Evolutionary conservation across 2,113 vertebrate species (phyloP).

Genomic region (Siniperca chuatsi): DNA sequence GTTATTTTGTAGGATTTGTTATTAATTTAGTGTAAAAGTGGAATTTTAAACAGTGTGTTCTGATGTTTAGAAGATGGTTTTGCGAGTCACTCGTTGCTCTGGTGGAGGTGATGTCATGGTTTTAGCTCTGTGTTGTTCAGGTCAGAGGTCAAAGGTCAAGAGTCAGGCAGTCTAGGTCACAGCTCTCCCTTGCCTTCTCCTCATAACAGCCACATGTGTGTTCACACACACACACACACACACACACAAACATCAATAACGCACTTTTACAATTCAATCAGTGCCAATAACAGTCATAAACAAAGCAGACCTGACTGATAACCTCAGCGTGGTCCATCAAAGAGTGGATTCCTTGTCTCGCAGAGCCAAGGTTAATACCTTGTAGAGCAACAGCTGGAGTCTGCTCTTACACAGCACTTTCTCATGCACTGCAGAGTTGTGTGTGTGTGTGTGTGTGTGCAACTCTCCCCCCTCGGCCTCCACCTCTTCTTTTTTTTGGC

Average conservation of each 20-base stretch:
- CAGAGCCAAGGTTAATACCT: slow-evolving; percentile 37
- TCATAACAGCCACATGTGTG: slow-evolving; percentile 30
- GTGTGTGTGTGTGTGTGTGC: slow-evolving; percentile 12
- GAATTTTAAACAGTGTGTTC: slow-evolving; percentile 54
- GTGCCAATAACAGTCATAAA: slow-evolving; percentile 31
- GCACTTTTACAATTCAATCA: slow-evolving; percentile 46
- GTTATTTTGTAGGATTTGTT: slow-evolving; percentile 54
- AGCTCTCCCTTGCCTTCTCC: slow-evolving; percentile 5
- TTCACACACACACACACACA: slow-evolving; percentile 1
- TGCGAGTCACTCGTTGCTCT: neutral
- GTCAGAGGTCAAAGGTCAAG: slow-evolving; percentile 49
- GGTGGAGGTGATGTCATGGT: slow-evolving; percentile 23
- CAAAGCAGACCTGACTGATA: slow-evolving; percentile 45
- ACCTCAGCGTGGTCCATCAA: slow-evolving; percentile 57
- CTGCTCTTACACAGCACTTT: slow-evolving; percentile 58
- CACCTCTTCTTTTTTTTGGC: slow-evolving; percentile 23
- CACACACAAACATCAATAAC: slow-evolving; percentile 31
- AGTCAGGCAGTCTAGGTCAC: slow-evolving; percentile 43
- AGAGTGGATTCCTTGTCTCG: slow-evolving; percentile 5
- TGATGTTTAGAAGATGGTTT: slow-evolving; percentile 39
- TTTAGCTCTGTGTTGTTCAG: slow-evolving; percentile 14
- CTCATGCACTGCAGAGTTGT: slow-evolving; percentile 26
- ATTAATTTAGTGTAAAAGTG: slow-evolving; percentile 54
- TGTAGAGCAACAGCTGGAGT: slow-evolving; percentile 59
- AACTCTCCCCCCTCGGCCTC: neutral